Percentiles rank a stretch among this genome's conserved stretches.
These are phyloP conservation scores for Sarcophaga variegata DNA, from an alignment of 2,888 invertebrate species.

Conservation along the genomic window DNA sequence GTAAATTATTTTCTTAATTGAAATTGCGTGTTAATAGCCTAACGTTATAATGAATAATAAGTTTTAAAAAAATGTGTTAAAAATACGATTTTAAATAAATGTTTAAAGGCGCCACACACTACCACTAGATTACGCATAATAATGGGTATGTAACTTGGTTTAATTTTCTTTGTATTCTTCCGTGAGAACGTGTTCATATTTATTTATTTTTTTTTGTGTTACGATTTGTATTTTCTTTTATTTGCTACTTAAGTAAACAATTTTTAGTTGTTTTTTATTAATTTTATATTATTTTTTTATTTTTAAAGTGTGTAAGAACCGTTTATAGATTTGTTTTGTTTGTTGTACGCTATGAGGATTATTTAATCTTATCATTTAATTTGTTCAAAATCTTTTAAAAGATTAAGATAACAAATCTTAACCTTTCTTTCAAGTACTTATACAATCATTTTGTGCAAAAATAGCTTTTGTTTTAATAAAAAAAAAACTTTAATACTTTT, in stretches of 20 bases:
- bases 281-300: not conserved
- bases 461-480: no score
- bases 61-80: not conserved
- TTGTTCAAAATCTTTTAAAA: not conserved
- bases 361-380: not conserved
- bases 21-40: not conserved
- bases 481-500: no score
- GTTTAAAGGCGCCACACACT: not conserved
- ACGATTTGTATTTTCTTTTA: not conserved
- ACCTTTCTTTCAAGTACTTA: no score
- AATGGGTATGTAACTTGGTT: slow-evolving; percentile 41
- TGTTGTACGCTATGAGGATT: not conserved
- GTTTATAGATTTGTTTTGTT: not conserved
- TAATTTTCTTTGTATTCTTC: not conserved
- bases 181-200: not conserved
- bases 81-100: not conserved
- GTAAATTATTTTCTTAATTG: not conserved
- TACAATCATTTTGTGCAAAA: no score
- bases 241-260: not conserved
- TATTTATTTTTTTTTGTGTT: not conserved
- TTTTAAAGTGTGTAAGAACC: not conserved
- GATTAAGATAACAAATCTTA: no score
- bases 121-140: slow-evolving; percentile 19
- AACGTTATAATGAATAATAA: not conserved
- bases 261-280: not conserved